Conservation (phyloP, 2,888 invertebrate species). For the Stenodera caucasica region DNA sequence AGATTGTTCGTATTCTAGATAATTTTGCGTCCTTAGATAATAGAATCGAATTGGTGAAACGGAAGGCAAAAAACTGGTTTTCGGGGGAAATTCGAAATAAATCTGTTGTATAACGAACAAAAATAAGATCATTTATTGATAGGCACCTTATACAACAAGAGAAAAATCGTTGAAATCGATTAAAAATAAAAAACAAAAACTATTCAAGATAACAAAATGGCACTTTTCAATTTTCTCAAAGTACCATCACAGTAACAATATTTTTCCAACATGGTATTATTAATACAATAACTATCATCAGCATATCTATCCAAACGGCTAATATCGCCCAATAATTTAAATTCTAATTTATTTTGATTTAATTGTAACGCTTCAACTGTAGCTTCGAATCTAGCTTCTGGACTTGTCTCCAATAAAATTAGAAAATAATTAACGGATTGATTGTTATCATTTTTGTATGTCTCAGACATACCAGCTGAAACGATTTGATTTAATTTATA, state of each 20-base stretch:
- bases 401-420: slow-evolving; percentile 66
- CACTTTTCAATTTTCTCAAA: slow-evolving; percentile 26
- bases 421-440: slow-evolving; percentile 60
- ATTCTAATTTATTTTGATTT: slow-evolving; percentile 28
- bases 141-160: too few relatives aligned
- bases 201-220: slow-evolving; percentile 24
- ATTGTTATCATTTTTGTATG: slow-evolving; percentile 33
- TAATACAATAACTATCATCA: slow-evolving; percentile 58
- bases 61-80: too few relatives aligned
- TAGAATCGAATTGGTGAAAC: too few relatives aligned
- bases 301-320: slow-evolving; percentile 62
- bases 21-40: too few relatives aligned
- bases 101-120: too few relatives aligned
- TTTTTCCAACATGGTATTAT: slow-evolving; percentile 58
- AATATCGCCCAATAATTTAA: slow-evolving; percentile 62
- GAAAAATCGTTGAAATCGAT: too few relatives aligned
- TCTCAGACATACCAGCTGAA: slow-evolving; percentile 38
- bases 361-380: slow-evolving; percentile 58
- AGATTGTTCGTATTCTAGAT: too few relatives aligned
- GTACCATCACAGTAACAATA: slow-evolving; percentile 59
- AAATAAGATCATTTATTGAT: too few relatives aligned
- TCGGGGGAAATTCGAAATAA: too few relatives aligned
- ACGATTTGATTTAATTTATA: slow-evolving; percentile 41
- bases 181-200: slow-evolving; percentile 5
- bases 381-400: slow-evolving; percentile 71